phyloP scores from a whole-genome alignment of 2,888 invertebrate species.

The Lamellibrachia columna region DNA sequence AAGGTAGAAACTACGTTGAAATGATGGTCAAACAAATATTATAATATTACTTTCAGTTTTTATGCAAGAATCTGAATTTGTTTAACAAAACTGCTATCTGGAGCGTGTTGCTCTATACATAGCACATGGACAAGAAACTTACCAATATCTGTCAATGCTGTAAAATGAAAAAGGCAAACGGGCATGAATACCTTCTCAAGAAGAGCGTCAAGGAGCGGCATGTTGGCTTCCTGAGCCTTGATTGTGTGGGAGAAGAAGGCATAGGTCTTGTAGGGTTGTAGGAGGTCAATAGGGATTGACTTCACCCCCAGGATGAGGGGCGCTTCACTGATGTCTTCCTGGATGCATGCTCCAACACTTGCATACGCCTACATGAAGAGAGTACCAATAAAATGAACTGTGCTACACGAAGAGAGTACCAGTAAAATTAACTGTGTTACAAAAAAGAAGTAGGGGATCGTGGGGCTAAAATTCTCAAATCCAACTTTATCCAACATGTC shows the following conservation, averaged over 20 bases:
- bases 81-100: background rate
- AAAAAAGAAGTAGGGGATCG: background rate
- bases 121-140: background rate
- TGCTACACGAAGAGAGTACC: too few relatives aligned
- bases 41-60: background rate
- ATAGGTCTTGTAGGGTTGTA: conserved; percentile 96
- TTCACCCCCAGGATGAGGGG: conserved; percentile 98
- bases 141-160: background rate
- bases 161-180: background rate
- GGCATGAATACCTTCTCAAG: conserved; percentile 75
- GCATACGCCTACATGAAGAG: conserved; percentile 72
- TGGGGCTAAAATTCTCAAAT: too few relatives aligned
- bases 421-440: background rate
- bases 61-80: background rate
- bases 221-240: conserved; percentile 97
- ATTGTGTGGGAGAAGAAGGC: conserved; percentile 99
- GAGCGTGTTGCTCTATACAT: background rate
- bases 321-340: conserved; percentile 96
- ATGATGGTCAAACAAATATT: background rate
- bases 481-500: too few relatives aligned
- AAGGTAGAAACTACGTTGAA: background rate
- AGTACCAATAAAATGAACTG: too few relatives aligned
- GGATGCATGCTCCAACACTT: conserved; percentile 89
- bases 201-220: conserved; percentile 95
- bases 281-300: conserved; percentile 80